Evolutionary conservation across 2,888 invertebrate species (phyloP), one percentile per base, ranked within the genome.

Genomic region (Diplolepis rosae): DNA sequence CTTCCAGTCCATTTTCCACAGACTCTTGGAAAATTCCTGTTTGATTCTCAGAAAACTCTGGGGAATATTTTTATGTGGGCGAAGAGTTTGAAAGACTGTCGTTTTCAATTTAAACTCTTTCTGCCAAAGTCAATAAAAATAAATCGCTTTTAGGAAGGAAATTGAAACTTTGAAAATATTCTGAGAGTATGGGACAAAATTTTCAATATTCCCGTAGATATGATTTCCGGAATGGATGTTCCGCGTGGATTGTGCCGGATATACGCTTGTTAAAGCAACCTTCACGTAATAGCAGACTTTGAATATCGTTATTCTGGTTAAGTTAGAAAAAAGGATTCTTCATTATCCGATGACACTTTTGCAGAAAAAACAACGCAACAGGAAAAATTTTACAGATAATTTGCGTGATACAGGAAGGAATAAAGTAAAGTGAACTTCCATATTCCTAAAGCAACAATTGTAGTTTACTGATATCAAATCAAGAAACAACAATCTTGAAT

Each of bases 261-360:
- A 61, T 66, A 66, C 30, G 68, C 50, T 27, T 30, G 61, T 68
- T 66, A 66, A 32, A 51, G 66, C 45, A 69, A 48, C 68, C 68
- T 61, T 69, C 74, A 73, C 71, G 71, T 72, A 73, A 74, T 74
- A 70, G 71, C 66, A 69, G 74, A 77, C 76, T 74, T 74, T 79
- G 73, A 68, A 66, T 68, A 65, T 66, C 4, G 61, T 50, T 65
- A 70, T 66, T 28, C 45, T 28, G 45, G 28, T 66, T 66, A 30
- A 30, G 27, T 45, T 30, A 48, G 27, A 66, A 66, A 66, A 66
- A 50, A 13, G 48, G 27, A 66, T 39, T 50, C 30, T 48, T 32
- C 66, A 66, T 48, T 66, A 50, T 35, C 39, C 13, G 42, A 48
- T 48, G 28, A 28, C 45, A 45, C 45, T 15, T 28, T 30, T 30